Evolutionary conservation across 2,888 invertebrate genomes (phyloP), one percentile per base, ranked within the genome.

Genomic region (Lissonota sp.): DNA sequence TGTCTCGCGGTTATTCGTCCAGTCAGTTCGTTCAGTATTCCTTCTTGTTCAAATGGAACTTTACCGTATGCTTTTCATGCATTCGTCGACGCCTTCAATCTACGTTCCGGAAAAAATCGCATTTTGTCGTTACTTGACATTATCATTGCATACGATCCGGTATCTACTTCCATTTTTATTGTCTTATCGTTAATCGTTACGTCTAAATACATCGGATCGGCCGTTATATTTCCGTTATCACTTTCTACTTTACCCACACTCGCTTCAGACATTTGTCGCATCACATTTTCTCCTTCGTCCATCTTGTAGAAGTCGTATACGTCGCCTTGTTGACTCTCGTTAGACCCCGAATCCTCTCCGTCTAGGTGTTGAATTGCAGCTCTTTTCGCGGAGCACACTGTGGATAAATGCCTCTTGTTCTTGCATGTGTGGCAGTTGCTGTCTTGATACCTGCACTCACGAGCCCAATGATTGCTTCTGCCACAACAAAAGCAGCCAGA

Each of bases 141-240:
- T n/a, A 63, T 44, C 12, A 1, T 46, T 16, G 10, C 7, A 37
- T 57, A 57, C 57, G 57, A 57, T 7, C 57, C 57, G 37, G 57
- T 10, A 37, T 57, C 57, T 26, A 57, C 37, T 37, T 57, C 57
- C 57, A 57, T 57, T 37, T 57, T 26, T n/a, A 57, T 7, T 26
- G 26, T 5, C 16, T 6, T 37, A 5, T 7, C 6, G 10, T 57
- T 57, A 7, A 57, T 37, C 6, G 37, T 4, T n/a, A 57, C 57
- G 37, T 37, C 37, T 7, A 57, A 37, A 37, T 57, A 57, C 57
- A 26, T 26, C 8, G 57, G 57, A 7, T 26, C 3, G 26, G 26
- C 26, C 2, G 6, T 49, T n/a, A 49, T 37, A 37, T 57, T 14
- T 26, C 57, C 10, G 7, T 37, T 37, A n/a, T 14, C 14, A 14